Evolutionary conservation across 2,113 vertebrate species (phyloP).

Genomic region (Megaceryle torquata): DNA sequence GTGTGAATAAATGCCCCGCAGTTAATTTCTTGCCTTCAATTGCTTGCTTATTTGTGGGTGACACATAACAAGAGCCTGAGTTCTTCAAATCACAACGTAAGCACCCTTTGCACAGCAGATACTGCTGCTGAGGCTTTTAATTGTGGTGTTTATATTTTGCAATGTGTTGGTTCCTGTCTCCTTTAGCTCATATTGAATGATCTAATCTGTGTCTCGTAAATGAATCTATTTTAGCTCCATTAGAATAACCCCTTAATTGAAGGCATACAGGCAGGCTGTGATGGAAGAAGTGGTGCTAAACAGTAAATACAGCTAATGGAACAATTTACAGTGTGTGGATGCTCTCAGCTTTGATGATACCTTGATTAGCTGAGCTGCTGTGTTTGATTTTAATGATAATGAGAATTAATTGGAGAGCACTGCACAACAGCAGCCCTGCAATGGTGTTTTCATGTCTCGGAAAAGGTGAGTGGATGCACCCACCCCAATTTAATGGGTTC

Average conservation of each 20-base stretch:
- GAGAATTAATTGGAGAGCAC: not conserved
- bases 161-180: slow-evolving; percentile 45
- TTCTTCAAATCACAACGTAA: not conserved
- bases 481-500: not conserved
- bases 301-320: slow-evolving; percentile 59
- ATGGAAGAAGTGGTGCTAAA: slow-evolving; percentile 48
- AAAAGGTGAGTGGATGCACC: not conserved
- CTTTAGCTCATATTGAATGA: slow-evolving; percentile 65
- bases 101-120: slow-evolving; percentile 14
- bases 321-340: slow-evolving; percentile 28
- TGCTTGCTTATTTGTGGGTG: slow-evolving; percentile 48
- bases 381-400: slow-evolving; percentile 61
- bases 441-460: not conserved
- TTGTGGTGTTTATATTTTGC: slow-evolving; percentile 52
- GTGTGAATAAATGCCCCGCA: slow-evolving; percentile 55
- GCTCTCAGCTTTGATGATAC: slow-evolving; percentile 53
- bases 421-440: not conserved
- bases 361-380: slow-evolving; percentile 51
- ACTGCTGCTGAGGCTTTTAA: slow-evolving; percentile 39
- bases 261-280: slow-evolving; percentile 45
- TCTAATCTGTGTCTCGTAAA: slow-evolving; percentile 68
- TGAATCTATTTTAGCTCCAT: slow-evolving; percentile 64
- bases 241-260: slow-evolving; percentile 66
- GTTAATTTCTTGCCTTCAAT: slow-evolving; percentile 65
- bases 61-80: not conserved